These are phyloP conservation scores for Drosophila melanogaster DNA, from an alignment of 1,140 invertebrate species.

Conservation along the genomic window Release_6_plus_ISO1_MT NT_033779.5:2449501-2450000, in stretches of 20 bases:
- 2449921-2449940: slow-evolving; percentile 81
- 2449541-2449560: slow-evolving; percentile 63
- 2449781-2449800: slow-evolving; percentile 62
- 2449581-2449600: slow-evolving; percentile 6
- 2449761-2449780: slow-evolving; percentile 65
- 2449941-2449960: slow-evolving; percentile 71
- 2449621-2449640: slow-evolving; percentile 50
- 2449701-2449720: slow-evolving; percentile 3
- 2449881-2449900: slow-evolving; percentile 75
- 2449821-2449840: slow-evolving; percentile 57
- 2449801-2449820: slow-evolving; percentile 49
- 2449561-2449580: slow-evolving; percentile 11
- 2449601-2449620: slow-evolving; percentile 15
- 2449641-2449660: slow-evolving; percentile 69
- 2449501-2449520: slow-evolving; percentile 61
- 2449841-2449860: slow-evolving; percentile 71
- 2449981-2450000: slow-evolving; percentile 5
- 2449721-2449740: slow-evolving; percentile 58
- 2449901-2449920: slow-evolving; percentile 83
- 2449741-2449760: slow-evolving; percentile 58
- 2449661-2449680: slow-evolving; percentile 58
- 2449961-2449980: slow-evolving; percentile 75
- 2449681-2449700: background rate
- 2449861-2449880: slow-evolving; percentile 53
- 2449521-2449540: slow-evolving; percentile 65